These are phyloP conservation scores for Dynastes hyllus DNA, from an alignment of 2,888 invertebrate genomes.

Conservation along the genomic window DNA sequence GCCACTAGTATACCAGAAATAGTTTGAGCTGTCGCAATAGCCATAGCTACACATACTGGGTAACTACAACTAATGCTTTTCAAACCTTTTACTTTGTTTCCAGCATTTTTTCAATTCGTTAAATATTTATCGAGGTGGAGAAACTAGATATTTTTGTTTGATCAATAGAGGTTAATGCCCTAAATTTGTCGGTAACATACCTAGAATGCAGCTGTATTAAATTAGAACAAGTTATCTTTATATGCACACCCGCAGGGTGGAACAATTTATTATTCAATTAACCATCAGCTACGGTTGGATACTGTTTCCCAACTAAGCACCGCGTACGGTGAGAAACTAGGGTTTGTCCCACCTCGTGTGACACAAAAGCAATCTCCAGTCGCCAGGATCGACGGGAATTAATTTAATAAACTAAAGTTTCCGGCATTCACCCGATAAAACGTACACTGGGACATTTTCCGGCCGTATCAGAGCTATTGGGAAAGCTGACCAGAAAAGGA, in stretches of 20 bases:
- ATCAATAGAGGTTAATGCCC: conserved; percentile 10
- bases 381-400: conserved; percentile 33
- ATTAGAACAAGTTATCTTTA: conserved; percentile 38
- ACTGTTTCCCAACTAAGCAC: conserved; percentile 20
- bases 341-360: conserved; percentile 29
- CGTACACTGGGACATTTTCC: conserved; percentile 22
- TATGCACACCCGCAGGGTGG: conserved; percentile 28
- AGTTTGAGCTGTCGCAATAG: too few relatives aligned
- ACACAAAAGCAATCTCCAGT: conserved; percentile 37
- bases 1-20: too few relatives aligned
- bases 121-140: background rate
- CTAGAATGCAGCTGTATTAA: conserved; percentile 27
- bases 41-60: too few relatives aligned
- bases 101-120: too few relatives aligned
- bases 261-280: conserved; percentile 43
- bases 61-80: too few relatives aligned
- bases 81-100: too few relatives aligned
- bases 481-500: conserved; percentile 1
- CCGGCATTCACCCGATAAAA: conserved; percentile 16
- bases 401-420: conserved; percentile 35
- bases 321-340: conserved; percentile 17
- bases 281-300: conserved; percentile 32
- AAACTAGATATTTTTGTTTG: background rate
- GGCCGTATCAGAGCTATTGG: background rate
- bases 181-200: conserved; percentile 31